Percentiles rank a stretch among this genome's conserved stretches.
These are phyloP conservation scores for Diplazon laetatorius DNA, from an alignment of 2,888 invertebrate species.

Conservation along the genomic window DNA sequence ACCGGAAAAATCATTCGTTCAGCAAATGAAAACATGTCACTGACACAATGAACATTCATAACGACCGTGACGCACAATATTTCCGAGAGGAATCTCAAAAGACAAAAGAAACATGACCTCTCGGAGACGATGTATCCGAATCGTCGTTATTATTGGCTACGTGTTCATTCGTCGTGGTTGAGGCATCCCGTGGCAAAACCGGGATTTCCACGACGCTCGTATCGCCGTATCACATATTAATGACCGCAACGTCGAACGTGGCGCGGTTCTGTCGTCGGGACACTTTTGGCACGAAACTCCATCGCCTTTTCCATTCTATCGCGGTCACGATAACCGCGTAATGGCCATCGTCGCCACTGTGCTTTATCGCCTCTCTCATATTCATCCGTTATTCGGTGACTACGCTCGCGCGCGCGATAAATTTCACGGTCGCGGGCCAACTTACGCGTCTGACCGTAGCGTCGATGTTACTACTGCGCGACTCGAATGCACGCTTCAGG, in stretches of 20 bases:
- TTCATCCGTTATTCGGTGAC: conserved; percentile 70
- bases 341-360: conserved; percentile 61
- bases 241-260: conserved; percentile 60
- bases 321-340: conserved; percentile 50
- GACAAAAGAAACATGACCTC: no score
- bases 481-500: background rate
- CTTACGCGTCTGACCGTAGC: conserved; percentile 23
- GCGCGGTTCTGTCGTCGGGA: conserved; percentile 57
- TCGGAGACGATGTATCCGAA: background rate
- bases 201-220: background rate
- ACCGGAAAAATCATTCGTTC: no score
- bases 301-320: conserved; percentile 61
- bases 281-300: conserved; percentile 72
- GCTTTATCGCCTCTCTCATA: conserved; percentile 71
- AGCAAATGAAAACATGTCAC: no score
- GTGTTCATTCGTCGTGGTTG: conserved; percentile 1
- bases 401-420: conserved; percentile 59
- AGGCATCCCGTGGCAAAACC: background rate
- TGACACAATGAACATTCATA: no score
- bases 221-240: conserved; percentile 53
- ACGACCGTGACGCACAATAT: no score
- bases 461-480: conserved; percentile 3
- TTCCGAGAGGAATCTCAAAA: no score
- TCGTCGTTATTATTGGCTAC: conserved; percentile 24
- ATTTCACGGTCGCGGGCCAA: background rate